These are phyloP conservation scores for Dolichoris vasculosae DNA, from an alignment of 1,140 invertebrate species.

Conservation along the genomic window DNA sequence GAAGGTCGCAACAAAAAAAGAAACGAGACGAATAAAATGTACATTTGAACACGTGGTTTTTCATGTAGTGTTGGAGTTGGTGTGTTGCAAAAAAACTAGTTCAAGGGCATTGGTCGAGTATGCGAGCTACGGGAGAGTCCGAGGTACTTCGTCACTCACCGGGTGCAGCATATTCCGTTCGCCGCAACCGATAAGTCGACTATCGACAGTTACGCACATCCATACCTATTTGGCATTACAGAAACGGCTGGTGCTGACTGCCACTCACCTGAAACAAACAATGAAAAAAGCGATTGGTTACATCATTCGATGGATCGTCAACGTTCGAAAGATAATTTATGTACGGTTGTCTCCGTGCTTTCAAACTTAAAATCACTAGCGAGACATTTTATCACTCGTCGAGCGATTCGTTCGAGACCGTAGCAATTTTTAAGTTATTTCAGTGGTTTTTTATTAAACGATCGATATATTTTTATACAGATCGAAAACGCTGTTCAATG, in stretches of 20 bases:
- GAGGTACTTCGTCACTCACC: constrained; percentile 73
- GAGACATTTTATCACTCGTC: too few species aligned
- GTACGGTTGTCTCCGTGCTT: not conserved
- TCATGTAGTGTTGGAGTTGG: constrained; percentile 35
- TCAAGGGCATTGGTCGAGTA: constrained; percentile 57
- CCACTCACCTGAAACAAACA: constrained; percentile 74
- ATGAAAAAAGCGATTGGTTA: not conserved
- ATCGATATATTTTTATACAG: too few species aligned
- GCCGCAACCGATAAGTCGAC: constrained; percentile 74
- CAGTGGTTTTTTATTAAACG: too few species aligned
- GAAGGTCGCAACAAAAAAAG: constrained; percentile 33
- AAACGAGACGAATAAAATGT: constrained; percentile 36
- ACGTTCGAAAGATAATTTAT: not conserved
- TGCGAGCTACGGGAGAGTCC: constrained; percentile 71
- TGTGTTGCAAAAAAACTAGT: constrained; percentile 51
- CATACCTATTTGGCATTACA: constrained; percentile 76
- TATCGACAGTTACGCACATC: constrained; percentile 74
- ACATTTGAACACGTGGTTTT: constrained; percentile 23
- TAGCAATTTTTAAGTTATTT: too few species aligned
- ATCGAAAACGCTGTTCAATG: too few species aligned
- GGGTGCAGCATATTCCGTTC: constrained; percentile 71
- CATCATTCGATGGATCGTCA: too few species aligned
- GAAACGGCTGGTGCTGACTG: constrained; percentile 72
- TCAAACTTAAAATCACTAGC: too few species aligned
- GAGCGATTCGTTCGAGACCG: too few species aligned